phyloP scores from a whole-genome alignment of 2,888 invertebrate genomes.

The Coelinius sp. region DNA sequence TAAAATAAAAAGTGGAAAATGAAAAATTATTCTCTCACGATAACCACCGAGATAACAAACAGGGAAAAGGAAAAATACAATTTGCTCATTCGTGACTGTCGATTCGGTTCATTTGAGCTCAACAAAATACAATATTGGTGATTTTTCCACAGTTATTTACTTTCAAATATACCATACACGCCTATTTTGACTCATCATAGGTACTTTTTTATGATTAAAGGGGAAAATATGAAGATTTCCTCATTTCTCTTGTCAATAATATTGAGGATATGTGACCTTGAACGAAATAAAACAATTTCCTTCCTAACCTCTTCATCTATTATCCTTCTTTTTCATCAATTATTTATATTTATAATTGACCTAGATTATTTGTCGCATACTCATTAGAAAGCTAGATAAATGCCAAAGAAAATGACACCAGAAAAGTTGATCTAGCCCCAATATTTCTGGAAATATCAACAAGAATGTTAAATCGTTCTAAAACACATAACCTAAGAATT shows the following conservation, averaged over 20 bases:
- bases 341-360: no score
- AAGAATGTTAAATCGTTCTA: no score
- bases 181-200: not conserved
- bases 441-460: no score
- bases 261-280: not conserved
- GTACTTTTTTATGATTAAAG: not conserved
- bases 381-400: no score
- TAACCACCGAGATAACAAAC: conserved; percentile 16
- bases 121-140: conserved; percentile 13
- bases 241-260: conserved; percentile 21
- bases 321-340: no score
- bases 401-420: no score
- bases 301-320: no score
- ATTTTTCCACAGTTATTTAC: conserved; percentile 22
- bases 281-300: no score
- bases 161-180: conserved; percentile 20
- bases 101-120: conserved; percentile 39
- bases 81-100: not conserved
- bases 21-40: conserved; percentile 23
- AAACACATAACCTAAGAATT: no score
- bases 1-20: not conserved
- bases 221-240: not conserved
- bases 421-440: no score
- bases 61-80: conserved; percentile 17
- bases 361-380: no score